Base-by-base conservation (phyloP, 2,888 invertebrate genomes). In the Netelia inedita region DNA sequence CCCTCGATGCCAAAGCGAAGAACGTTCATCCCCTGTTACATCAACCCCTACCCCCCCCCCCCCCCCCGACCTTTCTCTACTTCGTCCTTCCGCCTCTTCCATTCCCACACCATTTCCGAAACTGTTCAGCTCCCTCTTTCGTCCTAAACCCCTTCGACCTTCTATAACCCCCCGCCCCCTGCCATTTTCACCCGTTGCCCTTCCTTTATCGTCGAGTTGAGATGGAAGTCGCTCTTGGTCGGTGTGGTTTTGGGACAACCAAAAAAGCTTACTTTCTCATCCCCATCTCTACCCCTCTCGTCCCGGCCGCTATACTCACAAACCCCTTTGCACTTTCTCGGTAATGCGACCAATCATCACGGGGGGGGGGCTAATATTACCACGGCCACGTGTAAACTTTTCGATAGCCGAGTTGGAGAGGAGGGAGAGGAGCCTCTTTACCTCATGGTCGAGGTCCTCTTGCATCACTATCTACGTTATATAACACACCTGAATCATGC, bases 311-410 rank as follows among this genome's bases (percentile, higher is more conserved):
- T 8, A 14, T 0, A 16, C 53, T 53, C 53, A 1, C 53, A 53
- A 53, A 14, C 53, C 8, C 53, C 53, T 14, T 53, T 53, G 14
- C 16, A 14, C 16, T 53, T 53, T 14, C 63, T 21, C 55, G 65
- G 65, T 53, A 83, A 53, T 41, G 63, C 21, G 35, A 69, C 53
- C 66, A 79, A 80, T 79, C 72, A 59, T 46, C 59, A 35, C 35
- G 10, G 61, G 21, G 79, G 63, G 43, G 72, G 72, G 79, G 72
- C 76, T 63, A 69, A 63, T 66, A 68, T 84, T 76, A 80, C 16
- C 50, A 14, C 19, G 23, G 61, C 65, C 53, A 73, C 21, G 83
- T 71, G 61, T 28, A 68, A 84, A 84, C 68, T 84, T 84, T 69
- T 57, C 59, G 69, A 76, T 63, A 84, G 21, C 8, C 76, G 57